Conservation (phyloP, 2,797 vertebrate genomes). For the Liasis olivaceus region DNA sequence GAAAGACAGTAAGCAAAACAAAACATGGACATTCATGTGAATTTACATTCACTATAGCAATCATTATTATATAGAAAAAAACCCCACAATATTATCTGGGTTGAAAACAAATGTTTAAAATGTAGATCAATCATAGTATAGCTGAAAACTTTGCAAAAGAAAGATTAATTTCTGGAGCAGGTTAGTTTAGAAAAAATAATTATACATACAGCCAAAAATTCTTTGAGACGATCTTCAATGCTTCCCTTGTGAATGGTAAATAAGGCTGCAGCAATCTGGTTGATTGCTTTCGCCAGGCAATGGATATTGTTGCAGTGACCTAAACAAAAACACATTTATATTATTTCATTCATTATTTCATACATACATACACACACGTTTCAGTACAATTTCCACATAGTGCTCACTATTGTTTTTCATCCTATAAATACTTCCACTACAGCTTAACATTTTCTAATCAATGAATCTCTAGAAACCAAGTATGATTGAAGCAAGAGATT, state of each 20-base stretch:
- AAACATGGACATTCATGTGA: neutral
- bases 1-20: neutral
- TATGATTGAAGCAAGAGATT: neutral
- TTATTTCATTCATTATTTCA: neutral
- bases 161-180: neutral
- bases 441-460: conserved; percentile 14
- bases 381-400: neutral
- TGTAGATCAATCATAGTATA: neutral
- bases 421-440: neutral
- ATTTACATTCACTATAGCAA: neutral
- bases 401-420: neutral
- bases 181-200: conserved; percentile 20
- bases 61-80: neutral
- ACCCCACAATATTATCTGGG: neutral
- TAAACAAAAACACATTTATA: conserved; percentile 68
- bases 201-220: conserved; percentile 93
- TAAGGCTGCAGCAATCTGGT: conserved; percentile 97
- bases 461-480: conserved; percentile 1
- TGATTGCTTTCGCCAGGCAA: conserved; percentile 97
- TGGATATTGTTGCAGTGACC: conserved; percentile 99
- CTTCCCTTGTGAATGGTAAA: conserved; percentile 99
- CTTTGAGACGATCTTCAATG: conserved; percentile 98
- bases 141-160: neutral
- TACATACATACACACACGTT: neutral
- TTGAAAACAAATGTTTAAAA: neutral